Percentiles rank a stretch among this genome's conserved stretches.
Evolutionary conservation across 2,888 invertebrate species (phyloP).

Genomic region (Galerucella pusilla): DNA sequence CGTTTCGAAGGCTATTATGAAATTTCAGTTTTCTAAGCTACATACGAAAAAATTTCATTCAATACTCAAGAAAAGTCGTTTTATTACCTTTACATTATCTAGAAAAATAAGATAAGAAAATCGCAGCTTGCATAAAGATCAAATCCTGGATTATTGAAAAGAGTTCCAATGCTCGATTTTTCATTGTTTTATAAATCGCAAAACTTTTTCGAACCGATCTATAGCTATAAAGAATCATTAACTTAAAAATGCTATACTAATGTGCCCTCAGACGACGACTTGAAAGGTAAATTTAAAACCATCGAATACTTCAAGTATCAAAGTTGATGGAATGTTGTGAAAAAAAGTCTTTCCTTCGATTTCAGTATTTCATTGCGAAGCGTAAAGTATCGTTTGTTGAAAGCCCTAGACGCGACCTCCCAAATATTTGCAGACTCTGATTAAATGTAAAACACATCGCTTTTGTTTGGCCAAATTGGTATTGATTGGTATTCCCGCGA

Average conservation of each 20-base stretch:
- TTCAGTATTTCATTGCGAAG: constrained; percentile 2
- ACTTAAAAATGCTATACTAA: constrained; percentile 30
- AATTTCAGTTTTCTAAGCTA: too few relatives aligned
- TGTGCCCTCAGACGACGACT: constrained; percentile 15
- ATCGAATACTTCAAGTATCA: constrained; percentile 27
- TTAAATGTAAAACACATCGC: constrained; percentile 37
- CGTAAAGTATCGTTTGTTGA: constrained; percentile 18
- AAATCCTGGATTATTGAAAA: too few relatives aligned
- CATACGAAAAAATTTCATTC: too few relatives aligned
- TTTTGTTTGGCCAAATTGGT: constrained; percentile 33
- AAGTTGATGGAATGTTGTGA: constrained; percentile 28
- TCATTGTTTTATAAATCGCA: too few relatives aligned
- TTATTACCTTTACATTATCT: too few relatives aligned
- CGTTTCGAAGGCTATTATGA: too few relatives aligned
- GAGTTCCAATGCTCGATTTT: too few relatives aligned
- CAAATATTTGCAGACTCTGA: constrained; percentile 38
- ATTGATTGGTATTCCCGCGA: constrained; percentile 29
- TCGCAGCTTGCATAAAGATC: too few relatives aligned
- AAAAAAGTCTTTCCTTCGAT: constrained; percentile 20
- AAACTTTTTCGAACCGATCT: not conserved
- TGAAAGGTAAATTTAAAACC: constrained; percentile 31
- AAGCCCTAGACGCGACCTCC: constrained; percentile 22
- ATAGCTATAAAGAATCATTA: constrained; percentile 28
- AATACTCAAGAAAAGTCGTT: too few relatives aligned
- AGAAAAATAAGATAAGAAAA: too few relatives aligned